Evolutionary conservation across 2,113 vertebrate species (phyloP).

Genomic region (Electrona antarctica): DNA sequence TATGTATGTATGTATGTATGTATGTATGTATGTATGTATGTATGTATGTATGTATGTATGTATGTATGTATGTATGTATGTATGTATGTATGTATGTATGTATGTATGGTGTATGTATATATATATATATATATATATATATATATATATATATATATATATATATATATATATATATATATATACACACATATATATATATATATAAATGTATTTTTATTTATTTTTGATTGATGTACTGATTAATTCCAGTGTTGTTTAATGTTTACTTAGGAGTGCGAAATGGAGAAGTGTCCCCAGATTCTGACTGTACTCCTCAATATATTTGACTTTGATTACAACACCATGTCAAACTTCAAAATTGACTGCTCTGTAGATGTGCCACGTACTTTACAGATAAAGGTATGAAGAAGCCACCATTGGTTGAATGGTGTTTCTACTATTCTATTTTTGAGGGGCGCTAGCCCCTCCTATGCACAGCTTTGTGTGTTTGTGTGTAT

Average conservation of each 20-base stretch:
- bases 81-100: neutral
- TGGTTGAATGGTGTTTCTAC: neutral
- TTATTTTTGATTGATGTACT: too few species aligned
- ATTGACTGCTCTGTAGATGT: conserved; percentile 42
- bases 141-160: too few species aligned
- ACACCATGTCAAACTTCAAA: conserved; percentile 48
- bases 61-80: neutral
- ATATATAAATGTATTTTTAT: neutral
- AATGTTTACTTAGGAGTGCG: conserved; percentile 35
- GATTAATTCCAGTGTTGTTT: neutral
- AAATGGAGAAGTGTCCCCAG: conserved; percentile 41
- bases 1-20: neutral
- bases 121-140: neutral
- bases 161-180: neutral
- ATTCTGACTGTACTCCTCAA: conserved; percentile 65
- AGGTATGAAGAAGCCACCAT: conserved; percentile 1
- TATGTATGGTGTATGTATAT: neutral
- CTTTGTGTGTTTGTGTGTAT: too few species aligned
- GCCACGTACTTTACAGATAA: conserved; percentile 8
- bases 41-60: too few species aligned
- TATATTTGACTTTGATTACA: conserved; percentile 57
- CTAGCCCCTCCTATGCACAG: too few species aligned
- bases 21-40: neutral
- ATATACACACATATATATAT: too few species aligned
- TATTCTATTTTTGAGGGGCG: neutral